Evolutionary conservation across 2,113 vertebrate species (phyloP), one percentile per base, ranked within the genome.

Genomic region (Hassar affinis): DNA sequence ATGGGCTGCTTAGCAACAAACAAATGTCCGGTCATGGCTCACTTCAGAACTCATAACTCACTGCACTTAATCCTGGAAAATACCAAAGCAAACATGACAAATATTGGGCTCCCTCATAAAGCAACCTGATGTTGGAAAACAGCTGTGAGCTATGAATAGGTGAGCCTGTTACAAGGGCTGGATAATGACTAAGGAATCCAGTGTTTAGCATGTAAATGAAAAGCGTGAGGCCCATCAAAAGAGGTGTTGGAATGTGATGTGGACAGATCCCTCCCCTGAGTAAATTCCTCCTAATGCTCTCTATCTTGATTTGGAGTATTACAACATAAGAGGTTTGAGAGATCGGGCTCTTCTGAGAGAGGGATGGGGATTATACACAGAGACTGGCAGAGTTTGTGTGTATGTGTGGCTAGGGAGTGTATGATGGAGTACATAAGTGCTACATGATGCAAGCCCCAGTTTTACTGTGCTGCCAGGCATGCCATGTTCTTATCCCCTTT

Each of bases 121-220:
- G 81, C 69, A 69, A 47, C 72, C 88, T 87, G 81, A 87, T 85
- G 75, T 69, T 83, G 62, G 84, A 85, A 90, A 89, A 90, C 90
- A 91, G 89, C 87, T 90, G 88, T 82, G 47, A 61, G 25, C 77
- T 85, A 88, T 89, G 83, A 90, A 90, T 90, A 90, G 89, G 35
- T 69, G 57, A 61, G 72, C 72, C 62, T 66, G 74, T 76, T 79
- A 62, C 49, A 61, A 80, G 64, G 25, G 72, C 35, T 61, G 78
- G 87, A 83, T 88, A 87, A 88, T 85, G 86, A 85, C 85, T 74
- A 57, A 88, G 85, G 85, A 89, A 89, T 87, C 66, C 62, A 78
- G 79, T 88, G 87, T 88, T 90, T 91, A 88, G 88, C 82, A 82
- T 90, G 82, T 84, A 87, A 88, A 90, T 89, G 85, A 88, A 88